A percentile compares a stretch with the other conserved stretches of the same genome.
These are phyloP conservation scores for Cuniculus paca DNA, from an alignment of 2,797 vertebrate species.

Conservation along the genomic window DNA sequence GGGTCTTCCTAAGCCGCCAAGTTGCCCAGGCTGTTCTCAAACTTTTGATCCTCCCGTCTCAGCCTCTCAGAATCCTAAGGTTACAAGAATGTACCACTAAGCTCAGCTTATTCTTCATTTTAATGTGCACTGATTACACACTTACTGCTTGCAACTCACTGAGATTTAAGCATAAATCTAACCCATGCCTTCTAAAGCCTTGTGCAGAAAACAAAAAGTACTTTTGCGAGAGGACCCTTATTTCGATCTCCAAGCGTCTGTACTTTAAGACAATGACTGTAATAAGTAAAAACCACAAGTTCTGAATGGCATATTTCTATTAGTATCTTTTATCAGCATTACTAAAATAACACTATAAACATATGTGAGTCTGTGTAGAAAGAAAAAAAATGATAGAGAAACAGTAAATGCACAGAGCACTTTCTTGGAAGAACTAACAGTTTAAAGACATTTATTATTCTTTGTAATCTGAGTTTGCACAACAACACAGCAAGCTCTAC, in stretches of 20 bases:
- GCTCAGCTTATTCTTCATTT: neutral
- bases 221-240: neutral
- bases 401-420: neutral
- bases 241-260: neutral
- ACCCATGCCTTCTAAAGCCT: neutral
- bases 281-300: neutral
- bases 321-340: neutral
- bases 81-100: neutral
- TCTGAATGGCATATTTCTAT: neutral
- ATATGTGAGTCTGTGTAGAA: neutral
- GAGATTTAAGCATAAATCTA: slow-evolving; percentile 30
- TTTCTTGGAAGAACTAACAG: slow-evolving; percentile 45
- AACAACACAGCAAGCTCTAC: slow-evolving; percentile 60
- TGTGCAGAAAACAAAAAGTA: neutral
- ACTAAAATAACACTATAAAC: slow-evolving; percentile 54
- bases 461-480: slow-evolving; percentile 69
- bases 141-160: neutral
- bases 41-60: neutral
- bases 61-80: neutral
- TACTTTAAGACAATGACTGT: slow-evolving; percentile 1
- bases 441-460: slow-evolving; percentile 64
- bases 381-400: neutral
- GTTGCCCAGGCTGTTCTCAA: neutral
- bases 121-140: slow-evolving; percentile 20
- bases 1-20: neutral